A percentile compares a stretch with the other conserved stretches of the same genome.
These are phyloP conservation scores for Crotalus adamanteus DNA, from an alignment of 2,797 vertebrate genomes.

Conservation along the genomic window DNA sequence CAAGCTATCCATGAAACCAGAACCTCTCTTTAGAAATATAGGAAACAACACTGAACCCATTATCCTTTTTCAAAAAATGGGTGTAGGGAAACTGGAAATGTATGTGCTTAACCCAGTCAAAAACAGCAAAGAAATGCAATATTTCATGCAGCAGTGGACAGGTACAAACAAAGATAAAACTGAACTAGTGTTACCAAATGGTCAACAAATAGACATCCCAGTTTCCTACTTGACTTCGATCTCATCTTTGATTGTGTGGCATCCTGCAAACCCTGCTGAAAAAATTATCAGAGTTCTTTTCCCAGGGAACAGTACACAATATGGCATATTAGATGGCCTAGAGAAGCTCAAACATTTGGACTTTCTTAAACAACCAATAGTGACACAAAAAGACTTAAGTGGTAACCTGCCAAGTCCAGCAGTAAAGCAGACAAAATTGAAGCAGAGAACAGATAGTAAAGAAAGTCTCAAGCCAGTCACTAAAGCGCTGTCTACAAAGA, in stretches of 20 bases:
- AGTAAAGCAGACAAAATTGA: constrained; percentile 90
- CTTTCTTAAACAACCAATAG: constrained; percentile 88
- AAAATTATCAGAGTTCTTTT: constrained; percentile 95
- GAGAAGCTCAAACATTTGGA: constrained; percentile 97
- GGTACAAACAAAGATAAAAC: constrained; percentile 87
- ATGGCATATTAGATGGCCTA: constrained; percentile 91
- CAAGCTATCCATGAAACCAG: constrained; percentile 89
- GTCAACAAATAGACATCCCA: constrained; percentile 90
- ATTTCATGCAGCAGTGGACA: constrained; percentile 96
- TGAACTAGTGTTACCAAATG: constrained; percentile 85
- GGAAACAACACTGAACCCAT: constrained; percentile 89
- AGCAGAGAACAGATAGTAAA: constrained; percentile 90
- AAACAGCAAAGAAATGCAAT: constrained; percentile 92
- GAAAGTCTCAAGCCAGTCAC: constrained; percentile 89
- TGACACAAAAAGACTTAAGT: constrained; percentile 87
- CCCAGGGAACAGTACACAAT: constrained; percentile 93
- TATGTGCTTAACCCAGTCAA: constrained; percentile 94
- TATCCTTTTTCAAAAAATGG: constrained; percentile 98
- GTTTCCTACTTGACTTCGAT: constrained; percentile 90
- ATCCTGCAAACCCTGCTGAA: constrained; percentile 91
- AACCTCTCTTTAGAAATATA: constrained; percentile 84
- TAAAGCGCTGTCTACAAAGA: constrained; percentile 81
- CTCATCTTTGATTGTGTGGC: constrained; percentile 95
- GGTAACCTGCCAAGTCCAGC: constrained; percentile 73
- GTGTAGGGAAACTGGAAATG: constrained; percentile 96